Evolutionary conservation across 2,797 vertebrate genomes (phyloP).

Genomic region (Sarcoramphus papa): DNA sequence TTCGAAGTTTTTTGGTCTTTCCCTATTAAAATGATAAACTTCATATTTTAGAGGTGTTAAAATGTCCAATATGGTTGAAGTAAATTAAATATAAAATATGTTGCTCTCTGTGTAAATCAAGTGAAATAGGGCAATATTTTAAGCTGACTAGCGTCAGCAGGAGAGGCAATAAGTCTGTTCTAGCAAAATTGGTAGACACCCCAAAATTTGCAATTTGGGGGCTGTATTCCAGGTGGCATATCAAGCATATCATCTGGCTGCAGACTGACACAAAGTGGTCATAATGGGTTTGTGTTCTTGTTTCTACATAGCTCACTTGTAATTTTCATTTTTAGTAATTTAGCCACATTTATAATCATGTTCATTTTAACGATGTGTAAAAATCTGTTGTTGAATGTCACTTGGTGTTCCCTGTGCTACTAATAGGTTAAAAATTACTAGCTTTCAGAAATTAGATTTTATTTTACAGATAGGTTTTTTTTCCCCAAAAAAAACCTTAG

Average conservation of each 20-base stretch:
- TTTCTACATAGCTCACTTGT: neutral
- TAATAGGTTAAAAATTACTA: neutral
- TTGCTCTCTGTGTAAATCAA: neutral
- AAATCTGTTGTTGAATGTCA: conserved; percentile 7
- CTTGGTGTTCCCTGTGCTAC: neutral
- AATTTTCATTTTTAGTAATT: conserved; percentile 13
- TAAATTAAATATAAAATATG: neutral
- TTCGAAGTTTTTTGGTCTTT: neutral
- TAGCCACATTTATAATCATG: neutral
- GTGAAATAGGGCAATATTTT: neutral
- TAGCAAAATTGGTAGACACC: neutral
- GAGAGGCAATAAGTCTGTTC: neutral
- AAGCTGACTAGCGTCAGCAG: neutral
- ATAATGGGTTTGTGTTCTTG: neutral
- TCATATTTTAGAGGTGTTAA: neutral
- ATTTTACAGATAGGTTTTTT: neutral
- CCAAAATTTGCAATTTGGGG: neutral
- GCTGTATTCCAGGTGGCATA: neutral
- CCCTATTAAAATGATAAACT: neutral
- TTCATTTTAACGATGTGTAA: neutral
- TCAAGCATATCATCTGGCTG: neutral
- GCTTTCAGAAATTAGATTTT: conserved; percentile 16
- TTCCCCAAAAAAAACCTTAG: neutral
- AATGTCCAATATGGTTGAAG: neutral
- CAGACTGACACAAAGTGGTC: neutral